phyloP scores from a whole-genome alignment of 23 tunicate genomes.

The Halocynthia aurantium region DNA sequence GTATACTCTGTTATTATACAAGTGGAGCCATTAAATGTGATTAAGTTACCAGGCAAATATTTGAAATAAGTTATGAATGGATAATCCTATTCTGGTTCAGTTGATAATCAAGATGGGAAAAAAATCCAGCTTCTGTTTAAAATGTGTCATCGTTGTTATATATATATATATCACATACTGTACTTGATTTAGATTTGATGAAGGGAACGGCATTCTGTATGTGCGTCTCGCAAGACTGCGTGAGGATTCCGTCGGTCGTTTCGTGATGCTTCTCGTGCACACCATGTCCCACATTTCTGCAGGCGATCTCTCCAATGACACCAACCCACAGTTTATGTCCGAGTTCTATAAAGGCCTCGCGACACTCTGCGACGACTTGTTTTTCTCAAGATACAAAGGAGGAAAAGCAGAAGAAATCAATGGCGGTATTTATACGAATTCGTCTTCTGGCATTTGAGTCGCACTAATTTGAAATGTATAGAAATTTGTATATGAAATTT shows the following conservation, averaged over 20 bases:
- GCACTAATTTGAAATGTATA: too few relatives aligned
- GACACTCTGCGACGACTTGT: constrained; percentile 79
- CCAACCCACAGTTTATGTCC: constrained; percentile 31
- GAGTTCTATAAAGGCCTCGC: constrained; percentile 90
- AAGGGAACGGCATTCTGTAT: constrained; percentile 82
- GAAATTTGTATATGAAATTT: not conserved
- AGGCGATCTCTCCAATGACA: constrained; percentile 47
- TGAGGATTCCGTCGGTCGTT: constrained; percentile 73
- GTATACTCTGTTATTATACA: not conserved
- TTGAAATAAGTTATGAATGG: too few relatives aligned
- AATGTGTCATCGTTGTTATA: too few relatives aligned
- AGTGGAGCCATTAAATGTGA: too few relatives aligned
- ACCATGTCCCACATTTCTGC: constrained; percentile 64
- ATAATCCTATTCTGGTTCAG: too few relatives aligned
- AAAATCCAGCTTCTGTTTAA: too few relatives aligned
- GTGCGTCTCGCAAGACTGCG: constrained; percentile 60
- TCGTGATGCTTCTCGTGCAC: constrained; percentile 77
- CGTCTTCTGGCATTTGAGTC: not conserved
- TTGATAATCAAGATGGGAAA: too few relatives aligned
- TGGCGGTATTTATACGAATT: not conserved
- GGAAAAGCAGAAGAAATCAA: constrained; percentile 23
- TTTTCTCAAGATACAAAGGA: constrained; percentile 66
- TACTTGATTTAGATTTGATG: constrained; percentile 55
- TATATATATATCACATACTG: not conserved
- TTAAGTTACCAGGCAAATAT: too few relatives aligned